Conservation (phyloP, 2,888 invertebrate species). For the Scrobipalpa atriplicella region DNA sequence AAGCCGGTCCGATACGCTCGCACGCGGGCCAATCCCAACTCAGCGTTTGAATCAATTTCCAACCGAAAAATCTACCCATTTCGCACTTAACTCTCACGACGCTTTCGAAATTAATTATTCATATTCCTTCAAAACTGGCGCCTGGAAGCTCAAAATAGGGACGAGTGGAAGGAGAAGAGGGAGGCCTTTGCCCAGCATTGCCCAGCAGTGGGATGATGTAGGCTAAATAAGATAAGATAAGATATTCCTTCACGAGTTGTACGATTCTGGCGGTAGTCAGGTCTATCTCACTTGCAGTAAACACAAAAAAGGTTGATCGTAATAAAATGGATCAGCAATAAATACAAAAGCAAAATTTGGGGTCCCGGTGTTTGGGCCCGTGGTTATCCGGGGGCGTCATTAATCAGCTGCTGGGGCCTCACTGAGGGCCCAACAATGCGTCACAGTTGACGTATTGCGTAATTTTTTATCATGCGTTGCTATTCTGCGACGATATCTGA, state of each 20-base stretch:
- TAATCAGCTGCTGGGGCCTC: slow-evolving; percentile 57
- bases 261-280: background rate
- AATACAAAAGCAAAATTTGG: slow-evolving; percentile 62
- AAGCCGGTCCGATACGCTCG: background rate
- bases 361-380: slow-evolving; percentile 48
- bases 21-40: background rate
- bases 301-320: slow-evolving; percentile 55
- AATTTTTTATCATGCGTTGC: slow-evolving; percentile 58
- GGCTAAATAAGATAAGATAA: no score
- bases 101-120: background rate
- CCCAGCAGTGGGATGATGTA: no score
- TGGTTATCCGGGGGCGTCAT: slow-evolving; percentile 59
- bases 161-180: no score
- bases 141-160: background rate
- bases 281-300: slow-evolving; percentile 36
- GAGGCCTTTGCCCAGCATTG: no score
- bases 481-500: slow-evolving; percentile 25
- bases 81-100: no score
- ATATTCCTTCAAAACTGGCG: background rate
- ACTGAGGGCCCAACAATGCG: slow-evolving; percentile 43
- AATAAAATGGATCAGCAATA: slow-evolving; percentile 68
- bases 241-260: background rate
- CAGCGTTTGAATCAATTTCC: slow-evolving; percentile 4
- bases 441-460: slow-evolving; percentile 66
- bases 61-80: background rate